A percentile compares a stretch with the other conserved stretches of the same genome.
Evolutionary conservation across 2,113 vertebrate genomes (phyloP).

Genomic region (Nanorana parkeri): DNA sequence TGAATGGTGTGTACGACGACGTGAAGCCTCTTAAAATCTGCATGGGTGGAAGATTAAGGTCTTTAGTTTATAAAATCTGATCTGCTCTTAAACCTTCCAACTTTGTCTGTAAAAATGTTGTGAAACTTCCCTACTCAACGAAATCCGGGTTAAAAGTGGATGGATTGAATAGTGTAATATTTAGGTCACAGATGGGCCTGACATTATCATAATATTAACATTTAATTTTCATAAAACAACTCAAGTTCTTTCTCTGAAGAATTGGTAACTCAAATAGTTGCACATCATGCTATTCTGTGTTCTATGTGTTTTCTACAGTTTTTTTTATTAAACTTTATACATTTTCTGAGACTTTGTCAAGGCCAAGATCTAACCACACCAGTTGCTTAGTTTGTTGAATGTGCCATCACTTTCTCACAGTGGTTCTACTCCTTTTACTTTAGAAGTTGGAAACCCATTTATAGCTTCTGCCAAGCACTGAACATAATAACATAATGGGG

Average conservation of each 20-base stretch:
- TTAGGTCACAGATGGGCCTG: too few species aligned
- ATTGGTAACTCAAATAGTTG: too few species aligned
- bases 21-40: slow-evolving; percentile 19
- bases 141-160: neutral
- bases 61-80: neutral
- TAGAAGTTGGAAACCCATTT: slow-evolving; percentile 10
- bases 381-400: slow-evolving; percentile 21
- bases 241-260: too few species aligned
- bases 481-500: neutral
- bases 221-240: too few species aligned
- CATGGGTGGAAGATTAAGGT: slow-evolving; percentile 17
- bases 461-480: slow-evolving; percentile 16
- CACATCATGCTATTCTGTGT: neutral
- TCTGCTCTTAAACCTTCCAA: slow-evolving; percentile 10
- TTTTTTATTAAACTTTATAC: neutral
- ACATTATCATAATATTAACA: too few species aligned
- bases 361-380: neutral
- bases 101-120: neutral
- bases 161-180: too few species aligned
- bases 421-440: neutral
- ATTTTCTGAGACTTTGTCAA: neutral
- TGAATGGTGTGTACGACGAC: slow-evolving; percentile 16
- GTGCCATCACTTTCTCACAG: neutral
- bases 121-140: neutral
- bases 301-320: neutral